Conservation (phyloP, 2,888 invertebrate genomes). For the Catocala nupta region DNA sequence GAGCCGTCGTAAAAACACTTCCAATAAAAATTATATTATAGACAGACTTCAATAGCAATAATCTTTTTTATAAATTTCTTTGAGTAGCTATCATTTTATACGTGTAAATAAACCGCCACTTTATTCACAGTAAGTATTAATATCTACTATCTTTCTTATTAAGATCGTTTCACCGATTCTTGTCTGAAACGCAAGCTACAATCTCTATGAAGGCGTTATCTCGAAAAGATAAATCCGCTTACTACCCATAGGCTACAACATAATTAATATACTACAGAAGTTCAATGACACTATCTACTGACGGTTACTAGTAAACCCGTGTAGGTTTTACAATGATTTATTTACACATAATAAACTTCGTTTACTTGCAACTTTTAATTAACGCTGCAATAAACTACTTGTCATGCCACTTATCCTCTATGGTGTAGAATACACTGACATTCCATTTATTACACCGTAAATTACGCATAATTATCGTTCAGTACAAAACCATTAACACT, state of each 20-base stretch:
- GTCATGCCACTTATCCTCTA: conserved; percentile 18
- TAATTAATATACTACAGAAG: conserved; percentile 1
- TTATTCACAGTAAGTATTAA: too few species aligned
- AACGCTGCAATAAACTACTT: conserved; percentile 19
- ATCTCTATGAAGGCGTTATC: conserved; percentile 1
- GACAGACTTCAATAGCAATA: too few species aligned
- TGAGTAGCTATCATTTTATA: too few species aligned
- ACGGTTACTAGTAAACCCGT: conserved; percentile 9
- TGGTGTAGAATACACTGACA: conserved; percentile 21
- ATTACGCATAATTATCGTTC: conserved; percentile 16
- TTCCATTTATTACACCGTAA: conserved; percentile 27
- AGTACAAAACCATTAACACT: conserved; percentile 5
- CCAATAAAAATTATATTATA: too few species aligned
- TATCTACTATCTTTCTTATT: neutral
- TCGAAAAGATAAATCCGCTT: neutral
- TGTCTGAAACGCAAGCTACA: neutral
- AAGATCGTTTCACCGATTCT: neutral
- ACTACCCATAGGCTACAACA: neutral
- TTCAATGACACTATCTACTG: conserved; percentile 10
- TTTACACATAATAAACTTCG: conserved; percentile 9
- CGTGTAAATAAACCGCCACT: too few species aligned
- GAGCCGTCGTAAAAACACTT: too few species aligned
- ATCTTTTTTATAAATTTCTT: too few species aligned
- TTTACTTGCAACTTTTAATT: conserved; percentile 15
- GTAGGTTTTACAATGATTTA: conserved; percentile 15